Evolutionary conservation across 2,888 invertebrate species (phyloP).

Genomic region (Trichacis sp.): DNA sequence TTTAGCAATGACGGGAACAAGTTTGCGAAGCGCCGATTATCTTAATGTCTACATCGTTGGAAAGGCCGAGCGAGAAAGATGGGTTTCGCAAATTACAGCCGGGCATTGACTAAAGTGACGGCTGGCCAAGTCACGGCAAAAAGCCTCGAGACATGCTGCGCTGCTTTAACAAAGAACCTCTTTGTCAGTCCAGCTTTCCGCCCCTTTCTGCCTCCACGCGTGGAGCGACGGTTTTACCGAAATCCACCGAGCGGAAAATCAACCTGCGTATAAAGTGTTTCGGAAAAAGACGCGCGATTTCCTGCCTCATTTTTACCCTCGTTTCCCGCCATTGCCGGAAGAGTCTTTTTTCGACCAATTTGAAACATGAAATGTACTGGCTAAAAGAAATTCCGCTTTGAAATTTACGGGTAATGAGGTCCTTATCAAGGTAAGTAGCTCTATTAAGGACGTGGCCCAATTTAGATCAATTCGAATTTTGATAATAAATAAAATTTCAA

Average conservation of each 20-base stretch:
- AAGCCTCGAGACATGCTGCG: conserved; percentile 5
- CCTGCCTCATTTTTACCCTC: too few species aligned
- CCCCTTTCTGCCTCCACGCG: too few species aligned
- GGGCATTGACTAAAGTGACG: conserved; percentile 14
- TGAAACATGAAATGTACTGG: too few species aligned
- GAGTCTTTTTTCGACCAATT: too few species aligned
- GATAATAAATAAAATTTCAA: too few species aligned
- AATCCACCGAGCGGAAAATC: not conserved
- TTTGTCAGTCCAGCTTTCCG: conserved; percentile 11
- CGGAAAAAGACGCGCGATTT: not conserved
- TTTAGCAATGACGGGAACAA: not conserved
- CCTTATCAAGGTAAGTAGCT: too few species aligned
- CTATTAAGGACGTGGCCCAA: too few species aligned
- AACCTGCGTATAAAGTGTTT: not conserved
- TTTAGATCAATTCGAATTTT: too few species aligned
- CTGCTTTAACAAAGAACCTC: conserved; percentile 8
- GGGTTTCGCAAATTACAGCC: conserved; percentile 23
- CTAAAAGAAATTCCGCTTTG: too few species aligned
- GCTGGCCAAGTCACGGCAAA: conserved; percentile 16
- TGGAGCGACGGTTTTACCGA: conserved; percentile 3
- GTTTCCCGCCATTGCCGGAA: too few species aligned
- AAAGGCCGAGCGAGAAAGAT: not conserved
- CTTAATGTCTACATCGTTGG: conserved; percentile 21
- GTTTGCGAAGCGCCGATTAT: conserved; percentile 16
- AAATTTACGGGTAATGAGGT: too few species aligned